Conservation (phyloP, 2,113 vertebrate species). For the Lophochroa leadbeateri region DNA sequence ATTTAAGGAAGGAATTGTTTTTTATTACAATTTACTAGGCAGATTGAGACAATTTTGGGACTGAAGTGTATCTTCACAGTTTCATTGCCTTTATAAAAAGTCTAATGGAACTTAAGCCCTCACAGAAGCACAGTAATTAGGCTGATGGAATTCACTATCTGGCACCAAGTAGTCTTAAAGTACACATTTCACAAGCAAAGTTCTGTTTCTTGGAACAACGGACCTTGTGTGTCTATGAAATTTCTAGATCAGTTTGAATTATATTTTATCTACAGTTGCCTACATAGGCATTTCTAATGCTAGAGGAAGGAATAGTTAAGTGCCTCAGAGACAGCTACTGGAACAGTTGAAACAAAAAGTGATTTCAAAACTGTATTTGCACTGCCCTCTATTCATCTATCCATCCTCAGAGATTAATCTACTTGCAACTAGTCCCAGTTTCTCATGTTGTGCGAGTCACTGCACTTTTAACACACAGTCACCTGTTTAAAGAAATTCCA, state of each 20-base stretch:
- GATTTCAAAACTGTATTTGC: not conserved
- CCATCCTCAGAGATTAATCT: not conserved
- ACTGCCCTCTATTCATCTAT: not conserved
- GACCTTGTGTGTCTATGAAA: not conserved
- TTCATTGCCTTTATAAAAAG: slow-evolving; percentile 2
- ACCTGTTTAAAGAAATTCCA: slow-evolving; percentile 62
- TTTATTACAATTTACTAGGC: slow-evolving; percentile 41
- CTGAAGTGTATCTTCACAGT: slow-evolving; percentile 13
- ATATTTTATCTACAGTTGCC: not conserved
- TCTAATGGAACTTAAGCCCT: slow-evolving; percentile 23
- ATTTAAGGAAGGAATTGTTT: slow-evolving; percentile 28
- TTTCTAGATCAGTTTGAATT: not conserved
- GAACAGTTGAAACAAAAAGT: not conserved
- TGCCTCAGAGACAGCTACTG: not conserved
- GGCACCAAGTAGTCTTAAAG: not conserved
- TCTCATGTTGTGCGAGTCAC: not conserved
- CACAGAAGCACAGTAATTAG: slow-evolving; percentile 29
- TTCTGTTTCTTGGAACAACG: not conserved
- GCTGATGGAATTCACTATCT: slow-evolving; percentile 43
- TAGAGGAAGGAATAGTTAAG: not conserved
- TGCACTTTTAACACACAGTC: slow-evolving; percentile 42
- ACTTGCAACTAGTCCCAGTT: not conserved
- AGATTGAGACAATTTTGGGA: slow-evolving; percentile 10
- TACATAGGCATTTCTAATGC: not conserved
- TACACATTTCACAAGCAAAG: not conserved